These are phyloP conservation scores for Exephanes ischioxanthus DNA, from an alignment of 2,888 invertebrate species.

Conservation along the genomic window DNA sequence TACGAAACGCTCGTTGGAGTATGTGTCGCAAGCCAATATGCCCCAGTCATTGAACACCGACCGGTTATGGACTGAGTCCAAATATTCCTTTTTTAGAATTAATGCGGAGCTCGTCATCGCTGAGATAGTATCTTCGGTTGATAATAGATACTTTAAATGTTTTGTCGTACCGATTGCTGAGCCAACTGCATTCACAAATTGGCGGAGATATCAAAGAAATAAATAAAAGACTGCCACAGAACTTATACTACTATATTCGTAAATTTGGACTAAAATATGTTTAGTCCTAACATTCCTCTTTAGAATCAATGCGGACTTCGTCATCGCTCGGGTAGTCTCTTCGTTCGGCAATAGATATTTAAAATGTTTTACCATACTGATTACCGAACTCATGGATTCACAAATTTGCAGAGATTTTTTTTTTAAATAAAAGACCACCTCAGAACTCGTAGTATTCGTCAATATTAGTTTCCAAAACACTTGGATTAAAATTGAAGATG, in stretches of 20 bases:
- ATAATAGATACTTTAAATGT: background rate
- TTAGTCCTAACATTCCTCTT: background rate
- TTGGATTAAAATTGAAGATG: no score
- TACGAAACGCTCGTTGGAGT: constrained; percentile 37
- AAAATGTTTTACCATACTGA: background rate
- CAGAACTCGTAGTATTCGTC: background rate
- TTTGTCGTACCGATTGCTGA: background rate
- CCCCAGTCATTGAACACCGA: constrained; percentile 11
- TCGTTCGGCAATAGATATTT: no score
- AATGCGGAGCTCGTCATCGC: background rate
- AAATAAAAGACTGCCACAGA: background rate
- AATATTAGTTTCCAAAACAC: background rate
- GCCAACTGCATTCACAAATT: background rate
- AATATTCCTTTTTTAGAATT: constrained; percentile 6
- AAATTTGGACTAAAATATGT: background rate
- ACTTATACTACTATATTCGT: no score
- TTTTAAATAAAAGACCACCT: no score
- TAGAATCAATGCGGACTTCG: background rate
- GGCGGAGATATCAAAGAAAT: no score
- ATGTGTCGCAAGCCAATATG: constrained; percentile 30
- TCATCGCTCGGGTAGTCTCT: background rate
- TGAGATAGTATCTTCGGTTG: background rate
- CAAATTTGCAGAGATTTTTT: no score
- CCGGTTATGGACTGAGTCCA: background rate
- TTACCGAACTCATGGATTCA: background rate